Evolutionary conservation across 2,888 invertebrate genomes (phyloP).

Genomic region (Andricus quercusramuli): DNA sequence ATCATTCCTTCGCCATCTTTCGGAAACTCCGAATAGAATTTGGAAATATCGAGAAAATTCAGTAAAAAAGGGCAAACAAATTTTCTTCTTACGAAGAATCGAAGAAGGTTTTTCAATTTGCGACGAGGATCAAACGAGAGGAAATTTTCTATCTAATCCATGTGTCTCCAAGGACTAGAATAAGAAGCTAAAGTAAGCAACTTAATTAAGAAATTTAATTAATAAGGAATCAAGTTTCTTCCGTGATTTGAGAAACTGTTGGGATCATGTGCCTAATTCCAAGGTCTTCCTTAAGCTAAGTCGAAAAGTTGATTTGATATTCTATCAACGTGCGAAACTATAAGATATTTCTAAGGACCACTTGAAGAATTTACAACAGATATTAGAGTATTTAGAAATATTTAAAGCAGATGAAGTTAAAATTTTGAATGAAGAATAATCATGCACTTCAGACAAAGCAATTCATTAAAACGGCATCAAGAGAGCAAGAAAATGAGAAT

Average conservation of each 20-base stretch:
- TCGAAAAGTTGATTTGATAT: conserved; percentile 1
- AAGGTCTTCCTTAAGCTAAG: neutral
- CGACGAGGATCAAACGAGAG: neutral
- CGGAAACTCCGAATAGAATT: conserved; percentile 8
- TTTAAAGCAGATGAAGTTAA: neutral
- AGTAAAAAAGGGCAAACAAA: neutral
- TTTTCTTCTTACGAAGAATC: neutral
- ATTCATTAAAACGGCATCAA: neutral
- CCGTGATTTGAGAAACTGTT: neutral
- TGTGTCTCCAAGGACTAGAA: conserved; percentile 22
- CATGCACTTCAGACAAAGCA: neutral
- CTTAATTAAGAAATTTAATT: neutral
- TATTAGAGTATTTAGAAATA: neutral
- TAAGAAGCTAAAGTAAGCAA: neutral
- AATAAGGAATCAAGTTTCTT: neutral
- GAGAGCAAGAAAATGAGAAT: neutral
- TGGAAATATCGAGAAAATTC: neutral
- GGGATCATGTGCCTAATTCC: conserved; percentile 6
- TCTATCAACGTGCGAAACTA: neutral
- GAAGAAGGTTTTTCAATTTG: neutral
- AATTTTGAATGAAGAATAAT: neutral
- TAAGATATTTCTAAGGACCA: neutral
- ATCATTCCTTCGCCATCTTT: conserved; percentile 8
- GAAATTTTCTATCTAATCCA: neutral
- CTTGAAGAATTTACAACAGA: neutral